Base-by-base conservation (phyloP, 2,888 invertebrate species). In the Microctonus brassicae region DNA sequence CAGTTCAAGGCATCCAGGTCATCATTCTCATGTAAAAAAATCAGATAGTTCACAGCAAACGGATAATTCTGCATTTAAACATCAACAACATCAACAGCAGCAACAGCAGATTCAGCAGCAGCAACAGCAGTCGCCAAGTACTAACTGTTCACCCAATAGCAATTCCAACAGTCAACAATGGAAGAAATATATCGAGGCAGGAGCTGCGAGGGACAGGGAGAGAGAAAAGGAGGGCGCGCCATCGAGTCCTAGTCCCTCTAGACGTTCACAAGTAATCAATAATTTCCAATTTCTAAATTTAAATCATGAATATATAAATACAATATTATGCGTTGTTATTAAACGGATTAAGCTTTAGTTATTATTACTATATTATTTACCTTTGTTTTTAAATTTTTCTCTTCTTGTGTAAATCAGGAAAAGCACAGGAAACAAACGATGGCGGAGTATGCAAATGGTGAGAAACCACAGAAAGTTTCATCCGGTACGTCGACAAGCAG, bases 41-140 rank as follows among this genome's bases (percentile, higher is more conserved):
- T 88, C 90, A 10, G 90, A 90, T 81, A 89, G 89, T 75, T 88
- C 89, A 13, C 90, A 90, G 77, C 90, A 90, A 80, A 90, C 90
- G 1, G 90, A 90, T 66, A 88, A 84, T 76, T 88, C 88, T 78
- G 88, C 88, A 63, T 89, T 89, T 82, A 88, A 88, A 80, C 83
- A 83, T 36, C 82, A 81, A 26, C 77, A 76, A 20, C 79, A 79
- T 6, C 79, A 83, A 62, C 82, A 82, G 4, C 80, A 80, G 9
- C 80, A 79, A 1, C 79, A 78, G 1, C 80, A 80, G 22, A 80
- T 79, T 13, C 80, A 78, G 10, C 80, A 79, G 2, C 80, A 87
- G 80, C 79, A 79, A 20, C 79, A 80, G 52, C 80, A 77, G 13
- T 22, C 20, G 60, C 80, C 80, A 24, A 74, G 77, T 60, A 73